These are phyloP conservation scores for Gopherus flavomarginatus DNA, from an alignment of 2,113 vertebrate genomes.

Conservation along the genomic window DNA sequence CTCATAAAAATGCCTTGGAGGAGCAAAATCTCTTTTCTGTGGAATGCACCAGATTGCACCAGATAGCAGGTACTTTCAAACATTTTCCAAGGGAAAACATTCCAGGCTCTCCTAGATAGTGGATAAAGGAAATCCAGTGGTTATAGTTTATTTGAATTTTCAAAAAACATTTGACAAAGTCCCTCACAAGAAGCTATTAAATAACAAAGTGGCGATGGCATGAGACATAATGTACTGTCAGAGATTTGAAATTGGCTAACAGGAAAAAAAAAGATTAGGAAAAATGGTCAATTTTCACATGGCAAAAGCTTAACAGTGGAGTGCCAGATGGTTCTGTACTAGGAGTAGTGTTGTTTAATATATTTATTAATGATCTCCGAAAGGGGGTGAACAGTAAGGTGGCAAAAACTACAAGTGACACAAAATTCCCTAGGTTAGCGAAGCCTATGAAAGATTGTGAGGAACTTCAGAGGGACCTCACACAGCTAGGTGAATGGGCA, in stretches of 20 bases:
- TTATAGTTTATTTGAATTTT: neutral
- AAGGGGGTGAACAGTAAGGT: neutral
- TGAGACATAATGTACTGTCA: neutral
- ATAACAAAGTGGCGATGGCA: neutral
- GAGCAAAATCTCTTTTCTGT: neutral
- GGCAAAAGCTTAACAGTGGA: neutral
- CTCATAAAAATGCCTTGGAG: neutral
- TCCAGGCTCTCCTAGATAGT: neutral
- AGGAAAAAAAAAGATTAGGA: neutral
- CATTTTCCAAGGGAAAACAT: constrained; percentile 13
- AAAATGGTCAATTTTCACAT: neutral
- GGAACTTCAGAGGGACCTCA: neutral
- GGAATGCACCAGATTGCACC: neutral
- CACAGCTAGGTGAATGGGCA: neutral
- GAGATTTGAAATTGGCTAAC: neutral
- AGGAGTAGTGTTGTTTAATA: neutral
- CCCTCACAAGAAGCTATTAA: neutral
- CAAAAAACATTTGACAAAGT: constrained; percentile 1
- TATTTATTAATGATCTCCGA: neutral
- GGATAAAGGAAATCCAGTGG: neutral
- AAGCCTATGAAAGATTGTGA: neutral
- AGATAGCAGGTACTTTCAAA: neutral
- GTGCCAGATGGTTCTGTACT: neutral
- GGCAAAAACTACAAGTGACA: neutral
- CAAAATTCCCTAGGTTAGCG: neutral